Evolutionary conservation across 2,113 vertebrate species (phyloP).

Genomic region (Vidua chalybeata): DNA sequence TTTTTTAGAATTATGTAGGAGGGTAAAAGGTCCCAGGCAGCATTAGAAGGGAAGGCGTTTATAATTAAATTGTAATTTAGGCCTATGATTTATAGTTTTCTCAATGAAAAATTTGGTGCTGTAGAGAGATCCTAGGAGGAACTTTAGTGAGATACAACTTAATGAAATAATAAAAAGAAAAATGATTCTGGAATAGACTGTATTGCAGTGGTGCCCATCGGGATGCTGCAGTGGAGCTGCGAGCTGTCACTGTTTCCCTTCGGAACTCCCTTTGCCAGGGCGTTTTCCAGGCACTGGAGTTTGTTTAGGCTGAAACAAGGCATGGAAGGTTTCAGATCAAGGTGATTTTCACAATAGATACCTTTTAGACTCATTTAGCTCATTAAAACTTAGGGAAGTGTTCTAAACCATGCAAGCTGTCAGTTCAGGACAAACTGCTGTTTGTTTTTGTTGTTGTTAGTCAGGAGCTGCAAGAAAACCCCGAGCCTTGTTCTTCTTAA

Average conservation of each 20-base stretch:
- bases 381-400: not conserved
- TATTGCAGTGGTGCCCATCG: conserved; percentile 25
- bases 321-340: not conserved
- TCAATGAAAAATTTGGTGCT: conserved; percentile 86
- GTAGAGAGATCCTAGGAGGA: conserved; percentile 80
- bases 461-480: not conserved
- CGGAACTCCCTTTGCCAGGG: not conserved
- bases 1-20: conserved; percentile 98
- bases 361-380: not conserved
- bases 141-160: conserved; percentile 89
- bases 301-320: not conserved
- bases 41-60: conserved; percentile 94
- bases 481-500: not conserved
- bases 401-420: not conserved
- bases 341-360: not conserved
- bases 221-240: conserved; percentile 44
- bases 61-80: conserved; percentile 99
- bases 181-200: conserved; percentile 79
- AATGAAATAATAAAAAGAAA: conserved; percentile 97
- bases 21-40: conserved; percentile 92
- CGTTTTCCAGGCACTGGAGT: not conserved
- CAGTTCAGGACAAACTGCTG: not conserved
- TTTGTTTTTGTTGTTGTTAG: not conserved
- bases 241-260: conserved; percentile 37
- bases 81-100: conserved; percentile 89